These are phyloP conservation scores for Parauchenoglanis punctatus DNA, from an alignment of 2,797 vertebrate species.

Conservation along the genomic window DNA sequence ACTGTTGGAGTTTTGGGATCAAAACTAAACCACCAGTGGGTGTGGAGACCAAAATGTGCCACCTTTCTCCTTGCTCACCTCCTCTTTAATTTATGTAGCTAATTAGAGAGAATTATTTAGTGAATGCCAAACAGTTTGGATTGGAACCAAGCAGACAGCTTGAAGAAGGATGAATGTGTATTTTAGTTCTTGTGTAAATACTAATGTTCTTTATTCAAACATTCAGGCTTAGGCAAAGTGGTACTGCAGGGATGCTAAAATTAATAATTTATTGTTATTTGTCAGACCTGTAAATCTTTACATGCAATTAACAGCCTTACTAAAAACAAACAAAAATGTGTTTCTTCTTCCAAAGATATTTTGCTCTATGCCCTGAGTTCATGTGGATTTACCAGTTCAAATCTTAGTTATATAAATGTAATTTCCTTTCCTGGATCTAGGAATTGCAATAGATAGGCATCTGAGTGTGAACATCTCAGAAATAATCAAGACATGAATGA, in stretches of 20 bases:
- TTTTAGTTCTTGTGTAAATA: neutral
- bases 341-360: neutral
- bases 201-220: neutral
- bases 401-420: neutral
- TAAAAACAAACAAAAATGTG: neutral
- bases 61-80: slow-evolving; percentile 10
- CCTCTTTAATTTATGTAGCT: slow-evolving; percentile 33
- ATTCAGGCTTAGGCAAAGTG: neutral
- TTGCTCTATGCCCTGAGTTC: neutral
- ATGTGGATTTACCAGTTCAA: neutral
- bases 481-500: slow-evolving; percentile 10
- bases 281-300: slow-evolving; percentile 45
- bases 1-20: slow-evolving; percentile 62
- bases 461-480: slow-evolving; percentile 15
- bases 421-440: too few relatives aligned
- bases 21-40: slow-evolving; percentile 69
- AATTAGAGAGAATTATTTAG: slow-evolving; percentile 22
- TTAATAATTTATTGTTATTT: neutral
- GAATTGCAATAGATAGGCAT: neutral
- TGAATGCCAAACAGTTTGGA: slow-evolving; percentile 51
- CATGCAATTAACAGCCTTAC: neutral
- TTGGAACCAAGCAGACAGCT: slow-evolving; percentile 40
- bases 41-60: slow-evolving; percentile 33
- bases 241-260: neutral
- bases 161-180: slow-evolving; percentile 24